Evolutionary conservation across 2,113 vertebrate genomes (phyloP).

Genomic region (Lophura nycthemera): DNA sequence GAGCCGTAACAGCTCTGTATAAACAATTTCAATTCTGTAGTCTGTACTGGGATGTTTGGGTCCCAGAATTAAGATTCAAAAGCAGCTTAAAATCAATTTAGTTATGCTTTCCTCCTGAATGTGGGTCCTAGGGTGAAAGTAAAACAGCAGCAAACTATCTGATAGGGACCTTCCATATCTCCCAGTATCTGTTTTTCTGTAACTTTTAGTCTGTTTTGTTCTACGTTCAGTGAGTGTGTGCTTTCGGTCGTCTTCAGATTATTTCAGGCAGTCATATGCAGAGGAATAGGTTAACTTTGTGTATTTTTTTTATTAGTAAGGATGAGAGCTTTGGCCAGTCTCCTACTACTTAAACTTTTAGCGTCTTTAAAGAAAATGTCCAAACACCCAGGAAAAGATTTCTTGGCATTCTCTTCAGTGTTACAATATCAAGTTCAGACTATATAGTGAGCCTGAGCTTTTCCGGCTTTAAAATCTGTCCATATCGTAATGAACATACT

Average conservation of each 20-base stretch:
- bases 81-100: background rate
- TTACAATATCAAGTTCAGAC: background rate
- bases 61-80: background rate
- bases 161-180: background rate
- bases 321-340: background rate
- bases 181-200: background rate
- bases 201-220: background rate
- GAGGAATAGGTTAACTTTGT: background rate
- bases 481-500: rapidly evolving
- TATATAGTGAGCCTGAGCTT: background rate
- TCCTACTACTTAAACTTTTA: background rate
- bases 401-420: background rate
- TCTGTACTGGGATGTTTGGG: background rate
- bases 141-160: background rate
- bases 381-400: background rate
- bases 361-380: background rate
- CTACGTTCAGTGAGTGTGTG: background rate
- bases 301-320: background rate
- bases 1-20: rapidly evolving
- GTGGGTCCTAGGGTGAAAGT: background rate
- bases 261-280: background rate
- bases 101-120: background rate
- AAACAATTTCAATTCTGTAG: background rate
- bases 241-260: background rate
- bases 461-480: background rate